Conservation (phyloP, 2,797 vertebrate species). For the Megaceryle alcyon region DNA sequence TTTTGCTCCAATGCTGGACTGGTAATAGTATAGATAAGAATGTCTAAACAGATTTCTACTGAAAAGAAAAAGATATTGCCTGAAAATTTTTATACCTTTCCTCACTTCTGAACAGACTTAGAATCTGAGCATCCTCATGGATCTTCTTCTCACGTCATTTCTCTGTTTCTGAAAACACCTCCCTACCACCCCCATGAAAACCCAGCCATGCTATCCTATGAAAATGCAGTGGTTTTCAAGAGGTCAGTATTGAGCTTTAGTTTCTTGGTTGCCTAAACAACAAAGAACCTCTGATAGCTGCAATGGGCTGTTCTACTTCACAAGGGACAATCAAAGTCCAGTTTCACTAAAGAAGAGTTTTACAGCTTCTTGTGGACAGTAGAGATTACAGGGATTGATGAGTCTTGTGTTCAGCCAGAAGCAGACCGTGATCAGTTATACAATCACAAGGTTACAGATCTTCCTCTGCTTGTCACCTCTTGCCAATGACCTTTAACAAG, state of each 20-base stretch:
- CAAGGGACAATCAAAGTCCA: not conserved
- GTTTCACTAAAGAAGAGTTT: not conserved
- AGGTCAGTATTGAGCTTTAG: not conserved
- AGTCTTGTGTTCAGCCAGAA: not conserved
- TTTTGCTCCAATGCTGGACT: not conserved
- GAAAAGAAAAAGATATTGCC: not conserved
- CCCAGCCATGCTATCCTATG: fast-evolving
- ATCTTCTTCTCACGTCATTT: not conserved
- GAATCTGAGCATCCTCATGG: not conserved
- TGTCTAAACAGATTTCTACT: not conserved
- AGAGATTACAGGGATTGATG: not conserved
- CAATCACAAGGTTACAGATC: not conserved
- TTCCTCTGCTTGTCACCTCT: not conserved
- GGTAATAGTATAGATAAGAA: not conserved
- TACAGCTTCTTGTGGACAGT: not conserved
- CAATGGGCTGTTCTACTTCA: not conserved
- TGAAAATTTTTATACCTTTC: not conserved
- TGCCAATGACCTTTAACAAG: not conserved
- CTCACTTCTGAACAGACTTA: not conserved
- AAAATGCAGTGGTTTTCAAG: not conserved
- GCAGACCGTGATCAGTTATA: fast-evolving
- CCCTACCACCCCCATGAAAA: not conserved
- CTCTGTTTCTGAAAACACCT: not conserved
- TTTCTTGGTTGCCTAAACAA: not conserved
- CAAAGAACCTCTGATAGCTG: not conserved